Evolutionary conservation across 2,113 vertebrate species (phyloP).

Genomic region (Lagopus leucura): DNA sequence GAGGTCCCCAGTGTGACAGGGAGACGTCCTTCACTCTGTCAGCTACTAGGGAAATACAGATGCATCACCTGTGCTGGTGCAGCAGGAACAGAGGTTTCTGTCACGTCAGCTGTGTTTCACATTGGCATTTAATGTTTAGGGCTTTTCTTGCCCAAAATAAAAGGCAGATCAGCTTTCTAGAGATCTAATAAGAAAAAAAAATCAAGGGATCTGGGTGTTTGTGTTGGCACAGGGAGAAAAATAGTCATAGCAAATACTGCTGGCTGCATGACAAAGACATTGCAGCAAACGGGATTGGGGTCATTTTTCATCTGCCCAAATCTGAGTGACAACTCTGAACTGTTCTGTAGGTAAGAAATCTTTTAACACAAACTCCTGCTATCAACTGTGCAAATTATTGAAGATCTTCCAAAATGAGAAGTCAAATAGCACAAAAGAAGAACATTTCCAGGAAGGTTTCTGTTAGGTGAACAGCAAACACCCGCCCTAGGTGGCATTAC

Average conservation of each 20-base stretch:
- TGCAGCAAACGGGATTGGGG: too few species aligned
- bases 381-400: background rate
- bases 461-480: background rate
- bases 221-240: background rate
- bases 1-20: background rate
- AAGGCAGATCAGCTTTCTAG: background rate
- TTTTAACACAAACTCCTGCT: background rate
- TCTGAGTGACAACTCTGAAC: too few species aligned
- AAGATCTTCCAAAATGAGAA: background rate
- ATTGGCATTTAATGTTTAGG: background rate
- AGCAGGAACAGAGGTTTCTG: background rate
- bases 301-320: background rate
- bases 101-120: background rate
- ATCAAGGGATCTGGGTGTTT: background rate
- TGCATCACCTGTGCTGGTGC: background rate
- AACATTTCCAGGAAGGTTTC: background rate
- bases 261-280: background rate
- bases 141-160: too few species aligned
- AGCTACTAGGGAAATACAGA: background rate
- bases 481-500: fast-evolving
- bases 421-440: background rate
- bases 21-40: background rate
- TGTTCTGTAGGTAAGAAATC: background rate
- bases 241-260: background rate
- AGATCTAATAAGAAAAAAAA: background rate